These are phyloP conservation scores for Sorex araneus DNA, from an alignment of 2,113 vertebrate species.

Conservation along the genomic window DNA sequence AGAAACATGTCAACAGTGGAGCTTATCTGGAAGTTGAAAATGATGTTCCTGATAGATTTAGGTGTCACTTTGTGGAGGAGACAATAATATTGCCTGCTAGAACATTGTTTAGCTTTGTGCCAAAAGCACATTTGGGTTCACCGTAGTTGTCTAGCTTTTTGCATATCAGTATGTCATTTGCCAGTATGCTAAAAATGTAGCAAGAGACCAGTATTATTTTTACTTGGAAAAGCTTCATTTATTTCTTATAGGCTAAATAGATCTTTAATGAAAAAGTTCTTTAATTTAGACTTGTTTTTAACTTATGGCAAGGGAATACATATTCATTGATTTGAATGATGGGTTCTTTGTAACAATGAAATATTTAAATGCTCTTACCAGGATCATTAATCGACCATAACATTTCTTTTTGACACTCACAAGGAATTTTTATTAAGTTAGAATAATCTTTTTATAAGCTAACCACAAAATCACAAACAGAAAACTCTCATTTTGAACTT, in stretches of 20 bases:
- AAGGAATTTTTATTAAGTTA: constrained; percentile 69
- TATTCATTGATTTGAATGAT: constrained; percentile 78
- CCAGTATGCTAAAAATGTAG: constrained; percentile 72
- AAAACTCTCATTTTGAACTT: constrained; percentile 66
- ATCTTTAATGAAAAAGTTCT: constrained; percentile 74
- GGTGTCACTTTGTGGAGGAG: constrained; percentile 71
- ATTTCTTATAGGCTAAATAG: constrained; percentile 62
- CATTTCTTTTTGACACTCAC: constrained; percentile 59
- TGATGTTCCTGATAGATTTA: constrained; percentile 71
- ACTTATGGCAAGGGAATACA: constrained; percentile 62
- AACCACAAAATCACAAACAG: constrained; percentile 40
- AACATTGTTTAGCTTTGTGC: constrained; percentile 69
- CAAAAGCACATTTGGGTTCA: constrained; percentile 60
- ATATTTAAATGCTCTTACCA: constrained; percentile 75
- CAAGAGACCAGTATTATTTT: constrained; percentile 72
- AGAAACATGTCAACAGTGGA: constrained; percentile 71
- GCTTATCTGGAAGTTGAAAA: constrained; percentile 66
- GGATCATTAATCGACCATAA: constrained; percentile 73
- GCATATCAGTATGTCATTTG: constrained; percentile 64
- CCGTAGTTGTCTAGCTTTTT: constrained; percentile 54
- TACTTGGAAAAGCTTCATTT: constrained; percentile 78
- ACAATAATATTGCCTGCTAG: constrained; percentile 66
- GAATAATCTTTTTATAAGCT: constrained; percentile 64
- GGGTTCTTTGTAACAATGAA: constrained; percentile 70
- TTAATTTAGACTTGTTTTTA: constrained; percentile 76